Percentiles rank a stretch among this genome's conserved stretches.
phyloP scores from a whole-genome alignment of 2,113 vertebrate genomes.

The Microcebus griseorufus region DNA sequence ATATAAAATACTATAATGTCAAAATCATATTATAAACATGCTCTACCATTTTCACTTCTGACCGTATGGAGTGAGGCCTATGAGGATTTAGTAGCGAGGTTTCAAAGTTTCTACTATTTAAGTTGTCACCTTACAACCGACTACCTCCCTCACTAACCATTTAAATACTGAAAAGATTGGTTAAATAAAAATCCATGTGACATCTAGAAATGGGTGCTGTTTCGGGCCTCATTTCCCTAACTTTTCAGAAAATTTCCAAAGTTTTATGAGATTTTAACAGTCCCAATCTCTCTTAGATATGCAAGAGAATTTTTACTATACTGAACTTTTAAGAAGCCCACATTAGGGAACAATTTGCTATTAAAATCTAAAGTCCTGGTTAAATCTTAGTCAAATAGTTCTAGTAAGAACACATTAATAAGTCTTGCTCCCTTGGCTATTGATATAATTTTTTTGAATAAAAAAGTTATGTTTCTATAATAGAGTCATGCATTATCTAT shows the following conservation, averaged over 20 bases:
- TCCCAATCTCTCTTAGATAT: not conserved
- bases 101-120: not conserved
- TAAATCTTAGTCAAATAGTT: slow-evolving; percentile 10
- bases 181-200: not conserved
- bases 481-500: not conserved
- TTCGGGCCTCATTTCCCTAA: not conserved
- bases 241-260: not conserved
- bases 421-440: not conserved
- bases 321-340: not conserved
- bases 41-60: not conserved
- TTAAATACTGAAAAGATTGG: not conserved
- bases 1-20: not conserved
- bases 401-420: not conserved
- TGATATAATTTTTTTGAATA: not conserved
- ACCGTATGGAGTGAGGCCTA: not conserved
- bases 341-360: not conserved
- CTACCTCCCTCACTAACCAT: not conserved
- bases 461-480: not conserved
- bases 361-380: not conserved
- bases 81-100: not conserved
- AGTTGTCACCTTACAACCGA: not conserved
- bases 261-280: not conserved
- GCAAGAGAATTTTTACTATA: not conserved
- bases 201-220: not conserved
- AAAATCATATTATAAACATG: not conserved